These are phyloP conservation scores for Hepsetus odoe DNA, from an alignment of 2,113 vertebrate species.

Conservation along the genomic window DNA sequence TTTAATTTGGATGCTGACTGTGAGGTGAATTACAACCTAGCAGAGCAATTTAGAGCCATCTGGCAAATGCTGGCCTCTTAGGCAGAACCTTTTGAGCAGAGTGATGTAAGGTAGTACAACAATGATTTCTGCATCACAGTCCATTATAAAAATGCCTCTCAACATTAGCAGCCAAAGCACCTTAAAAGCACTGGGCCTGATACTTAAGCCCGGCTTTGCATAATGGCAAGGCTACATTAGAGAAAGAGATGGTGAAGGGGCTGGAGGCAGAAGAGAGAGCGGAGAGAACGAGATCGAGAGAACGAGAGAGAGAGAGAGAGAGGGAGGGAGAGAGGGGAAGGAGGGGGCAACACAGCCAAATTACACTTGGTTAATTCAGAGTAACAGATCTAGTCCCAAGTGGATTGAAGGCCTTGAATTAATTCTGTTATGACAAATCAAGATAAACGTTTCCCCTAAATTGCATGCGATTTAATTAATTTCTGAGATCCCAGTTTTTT, in stretches of 20 bases:
- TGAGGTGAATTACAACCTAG: constrained; percentile 75
- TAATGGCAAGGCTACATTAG: constrained; percentile 94
- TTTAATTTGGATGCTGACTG: constrained; percentile 73
- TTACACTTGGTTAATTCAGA: constrained; percentile 99
- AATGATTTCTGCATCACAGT: constrained; percentile 88
- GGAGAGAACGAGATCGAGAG: constrained; percentile 39
- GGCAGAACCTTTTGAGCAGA: constrained; percentile 71
- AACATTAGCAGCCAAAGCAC: constrained; percentile 93
- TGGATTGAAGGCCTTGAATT: constrained; percentile 99
- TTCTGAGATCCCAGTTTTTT: constrained; percentile 91
- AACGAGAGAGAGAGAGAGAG: constrained; percentile 51
- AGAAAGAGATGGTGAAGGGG: constrained; percentile 60
- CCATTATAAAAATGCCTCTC: constrained; percentile 93
- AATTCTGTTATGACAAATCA: constrained; percentile 99
- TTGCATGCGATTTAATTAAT: constrained; percentile 99
- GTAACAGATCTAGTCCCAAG: constrained; percentile 99
- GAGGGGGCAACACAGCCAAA: constrained; percentile 81
- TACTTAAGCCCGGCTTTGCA: constrained; percentile 93
- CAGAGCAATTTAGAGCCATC: constrained; percentile 72
- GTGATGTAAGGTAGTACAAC: constrained; percentile 77
- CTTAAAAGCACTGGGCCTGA: constrained; percentile 97
- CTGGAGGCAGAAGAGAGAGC: constrained; percentile 46
- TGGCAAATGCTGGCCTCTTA: constrained; percentile 74
- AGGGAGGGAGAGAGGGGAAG: constrained; percentile 28
- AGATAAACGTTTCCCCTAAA: constrained; percentile 99